A percentile compares a stretch with the other conserved stretches of the same genome.
These are phyloP conservation scores for Beris morrisii DNA, from an alignment of 2,888 invertebrate species.

Conservation along the genomic window DNA sequence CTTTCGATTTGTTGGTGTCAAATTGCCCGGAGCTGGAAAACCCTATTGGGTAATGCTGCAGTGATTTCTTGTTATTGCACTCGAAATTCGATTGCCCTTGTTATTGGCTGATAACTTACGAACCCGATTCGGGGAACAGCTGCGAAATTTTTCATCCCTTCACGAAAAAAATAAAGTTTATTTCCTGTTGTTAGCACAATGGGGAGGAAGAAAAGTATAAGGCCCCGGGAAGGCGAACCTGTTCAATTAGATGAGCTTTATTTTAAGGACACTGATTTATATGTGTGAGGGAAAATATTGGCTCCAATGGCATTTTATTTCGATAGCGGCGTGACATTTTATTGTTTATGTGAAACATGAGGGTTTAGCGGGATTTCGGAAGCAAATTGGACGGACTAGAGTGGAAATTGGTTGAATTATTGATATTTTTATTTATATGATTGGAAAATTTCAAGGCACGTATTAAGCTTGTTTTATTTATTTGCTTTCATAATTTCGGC, in stretches of 20 bases:
- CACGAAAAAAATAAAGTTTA: not conserved
- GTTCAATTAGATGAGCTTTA: constrained; percentile 8
- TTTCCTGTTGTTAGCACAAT: not conserved
- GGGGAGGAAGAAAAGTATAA: not conserved
- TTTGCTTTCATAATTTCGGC: no score
- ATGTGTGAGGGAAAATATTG: not conserved
- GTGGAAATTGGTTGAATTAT: no score
- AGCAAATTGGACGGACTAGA: no score
- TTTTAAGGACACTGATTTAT: constrained; percentile 10
- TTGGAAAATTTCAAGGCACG: no score
- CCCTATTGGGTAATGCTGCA: constrained; percentile 13
- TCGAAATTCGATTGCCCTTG: constrained; percentile 4
- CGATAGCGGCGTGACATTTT: no score
- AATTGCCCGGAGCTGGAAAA: constrained; percentile 5
- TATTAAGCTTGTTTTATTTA: no score
- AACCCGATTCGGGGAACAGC: constrained; percentile 13
- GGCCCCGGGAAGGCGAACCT: not conserved
- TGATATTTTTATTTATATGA: no score
- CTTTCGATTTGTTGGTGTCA: constrained; percentile 28
- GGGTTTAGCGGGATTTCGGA: no score
- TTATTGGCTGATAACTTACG: constrained; percentile 26
- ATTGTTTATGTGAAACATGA: no score
- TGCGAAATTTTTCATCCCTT: constrained; percentile 6
- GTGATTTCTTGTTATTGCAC: constrained; percentile 26
- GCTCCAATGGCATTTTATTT: no score